phyloP scores from a whole-genome alignment of 2,113 vertebrate genomes.

The Python bivittatus region DNA sequence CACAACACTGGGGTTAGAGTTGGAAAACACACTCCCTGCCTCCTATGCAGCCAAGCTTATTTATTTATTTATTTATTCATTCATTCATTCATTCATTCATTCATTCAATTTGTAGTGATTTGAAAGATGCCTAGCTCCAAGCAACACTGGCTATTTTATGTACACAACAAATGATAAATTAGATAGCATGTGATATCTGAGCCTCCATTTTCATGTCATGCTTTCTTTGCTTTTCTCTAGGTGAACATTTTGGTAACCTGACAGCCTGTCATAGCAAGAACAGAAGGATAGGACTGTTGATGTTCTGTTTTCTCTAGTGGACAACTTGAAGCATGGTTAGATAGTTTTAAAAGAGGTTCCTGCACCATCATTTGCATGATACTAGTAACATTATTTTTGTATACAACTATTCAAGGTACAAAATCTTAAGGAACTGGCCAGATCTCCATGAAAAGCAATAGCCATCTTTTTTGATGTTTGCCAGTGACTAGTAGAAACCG shows the following conservation, averaged over 20 bases:
- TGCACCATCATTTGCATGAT: neutral
- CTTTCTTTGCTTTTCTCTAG: neutral
- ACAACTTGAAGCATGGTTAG: neutral
- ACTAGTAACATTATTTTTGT: neutral
- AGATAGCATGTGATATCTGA: neutral
- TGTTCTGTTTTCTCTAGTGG: neutral
- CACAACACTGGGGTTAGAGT: neutral
- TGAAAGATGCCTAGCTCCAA: neutral
- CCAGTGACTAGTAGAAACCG: neutral
- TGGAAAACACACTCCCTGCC: neutral
- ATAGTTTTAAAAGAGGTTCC: neutral
- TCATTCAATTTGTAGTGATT: neutral
- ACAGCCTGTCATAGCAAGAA: neutral
- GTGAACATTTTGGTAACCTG: neutral
- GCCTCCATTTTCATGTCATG: neutral
- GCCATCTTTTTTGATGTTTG: neutral
- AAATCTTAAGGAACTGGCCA: no score
- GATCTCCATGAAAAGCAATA: neutral
- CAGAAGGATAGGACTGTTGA: neutral
- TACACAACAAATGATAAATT: neutral
- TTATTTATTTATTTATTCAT: neutral
- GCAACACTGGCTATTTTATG: neutral
- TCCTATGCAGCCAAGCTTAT: neutral
- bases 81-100: neutral
- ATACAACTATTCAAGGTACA: neutral